Percentiles rank a stretch among this genome's conserved stretches.
Conservation (phyloP, 2,113 vertebrate species). For the Oncorhynchus mykiss region DNA sequence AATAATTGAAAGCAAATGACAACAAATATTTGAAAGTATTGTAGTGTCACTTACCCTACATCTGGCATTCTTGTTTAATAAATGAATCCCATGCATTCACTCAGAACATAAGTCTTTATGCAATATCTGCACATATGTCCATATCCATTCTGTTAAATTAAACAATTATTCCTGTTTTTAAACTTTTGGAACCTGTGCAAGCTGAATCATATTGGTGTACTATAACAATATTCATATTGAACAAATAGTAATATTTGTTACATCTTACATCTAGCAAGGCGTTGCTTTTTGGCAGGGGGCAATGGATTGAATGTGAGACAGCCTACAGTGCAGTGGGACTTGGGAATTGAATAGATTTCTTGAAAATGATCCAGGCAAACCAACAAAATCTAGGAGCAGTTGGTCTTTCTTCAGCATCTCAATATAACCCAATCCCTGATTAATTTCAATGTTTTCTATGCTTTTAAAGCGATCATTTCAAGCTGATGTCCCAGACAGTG, state of each 20-base stretch:
- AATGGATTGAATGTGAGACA: neutral
- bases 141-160: neutral
- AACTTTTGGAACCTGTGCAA: neutral
- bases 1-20: no score
- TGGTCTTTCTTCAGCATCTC: neutral
- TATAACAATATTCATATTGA: no score
- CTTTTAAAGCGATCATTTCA: neutral
- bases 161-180: neutral
- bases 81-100: neutral
- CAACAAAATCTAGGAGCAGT: neutral
- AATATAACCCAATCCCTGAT: neutral
- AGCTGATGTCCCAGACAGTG: neutral
- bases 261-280: neutral
- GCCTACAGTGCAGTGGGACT: neutral
- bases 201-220: neutral
- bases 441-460: neutral
- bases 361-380: neutral
- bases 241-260: neutral
- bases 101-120: neutral
- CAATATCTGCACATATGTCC: no score
- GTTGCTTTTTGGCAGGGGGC: neutral
- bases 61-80: neutral
- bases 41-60: no score
- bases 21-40: no score
- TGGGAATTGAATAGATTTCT: neutral